These are phyloP conservation scores for Drosophila pandora DNA, from an alignment of 1,140 invertebrate genomes.

Conservation along the genomic window DNA sequence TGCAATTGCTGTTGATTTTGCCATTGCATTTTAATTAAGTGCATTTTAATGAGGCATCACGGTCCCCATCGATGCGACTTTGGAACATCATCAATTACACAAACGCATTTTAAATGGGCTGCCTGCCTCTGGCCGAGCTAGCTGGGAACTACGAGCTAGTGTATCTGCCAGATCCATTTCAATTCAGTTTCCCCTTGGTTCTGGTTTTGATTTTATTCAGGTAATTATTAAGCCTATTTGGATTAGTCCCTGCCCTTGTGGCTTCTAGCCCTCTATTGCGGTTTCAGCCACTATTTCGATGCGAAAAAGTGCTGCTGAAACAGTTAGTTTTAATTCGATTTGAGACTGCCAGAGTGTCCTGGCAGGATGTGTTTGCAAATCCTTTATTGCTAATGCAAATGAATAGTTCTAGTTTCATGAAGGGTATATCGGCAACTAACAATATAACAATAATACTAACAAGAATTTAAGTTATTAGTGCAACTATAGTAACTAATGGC, in stretches of 20 bases:
- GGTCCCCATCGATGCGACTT: constrained; percentile 48
- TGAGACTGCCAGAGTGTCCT: constrained; percentile 6
- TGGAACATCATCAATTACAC: constrained; percentile 59
- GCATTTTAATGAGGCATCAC: constrained; percentile 80
- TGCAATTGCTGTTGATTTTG: constrained; percentile 68
- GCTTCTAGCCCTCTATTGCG: constrained; percentile 30
- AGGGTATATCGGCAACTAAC: background rate
- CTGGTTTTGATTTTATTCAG: constrained; percentile 16
- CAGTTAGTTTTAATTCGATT: constrained; percentile 71
- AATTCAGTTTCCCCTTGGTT: constrained; percentile 14
- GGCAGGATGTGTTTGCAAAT: constrained; percentile 31
- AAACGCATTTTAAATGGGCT: constrained; percentile 66
- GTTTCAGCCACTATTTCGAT: constrained; percentile 26
- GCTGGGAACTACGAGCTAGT: constrained; percentile 39
- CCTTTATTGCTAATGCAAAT: constrained; percentile 33
- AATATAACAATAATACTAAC: background rate
- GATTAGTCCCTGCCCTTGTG: constrained; percentile 59
- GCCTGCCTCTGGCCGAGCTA: background rate
- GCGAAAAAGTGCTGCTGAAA: constrained; percentile 42
- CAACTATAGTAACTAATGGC: background rate
- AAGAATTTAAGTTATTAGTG: too few relatives aligned
- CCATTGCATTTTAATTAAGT: constrained; percentile 82
- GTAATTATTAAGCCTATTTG: constrained; percentile 65
- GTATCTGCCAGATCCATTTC: constrained; percentile 10
- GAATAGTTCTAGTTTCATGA: constrained; percentile 17